phyloP scores from a whole-genome alignment of 2,797 vertebrate genomes.

The Microchirus variegatus region DNA sequence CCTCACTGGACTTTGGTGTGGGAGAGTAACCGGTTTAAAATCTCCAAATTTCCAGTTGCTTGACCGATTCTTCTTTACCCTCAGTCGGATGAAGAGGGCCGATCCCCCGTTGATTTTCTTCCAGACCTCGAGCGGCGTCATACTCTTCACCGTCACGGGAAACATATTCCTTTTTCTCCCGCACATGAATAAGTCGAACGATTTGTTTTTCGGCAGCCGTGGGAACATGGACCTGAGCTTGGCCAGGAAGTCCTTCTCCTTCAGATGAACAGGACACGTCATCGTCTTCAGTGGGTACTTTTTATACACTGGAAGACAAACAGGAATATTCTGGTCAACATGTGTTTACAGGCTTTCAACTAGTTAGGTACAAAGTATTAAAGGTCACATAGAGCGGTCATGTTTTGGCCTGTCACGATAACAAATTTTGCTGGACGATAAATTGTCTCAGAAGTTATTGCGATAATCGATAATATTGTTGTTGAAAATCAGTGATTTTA shows the following conservation, averaged over 20 bases:
- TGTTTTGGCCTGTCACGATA: too few species aligned
- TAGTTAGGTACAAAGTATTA: too few species aligned
- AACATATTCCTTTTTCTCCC: conserved; percentile 2
- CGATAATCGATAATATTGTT: too few species aligned
- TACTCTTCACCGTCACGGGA: conserved; percentile 1
- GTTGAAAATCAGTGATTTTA: too few species aligned
- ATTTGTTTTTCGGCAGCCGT: not conserved
- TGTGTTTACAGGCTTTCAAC: too few species aligned
- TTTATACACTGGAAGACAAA: conserved; percentile 13
- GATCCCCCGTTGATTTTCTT: conserved; percentile 4
- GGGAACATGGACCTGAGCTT: conserved; percentile 35
- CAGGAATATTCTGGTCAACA: too few species aligned
- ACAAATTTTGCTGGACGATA: too few species aligned
- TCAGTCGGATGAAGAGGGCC: conserved; percentile 28
- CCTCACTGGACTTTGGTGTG: too few species aligned
- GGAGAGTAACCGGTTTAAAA: too few species aligned
- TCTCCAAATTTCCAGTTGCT: too few species aligned
- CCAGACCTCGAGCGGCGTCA: conserved; percentile 22
- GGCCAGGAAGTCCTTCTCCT: conserved; percentile 20
- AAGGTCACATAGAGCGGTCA: too few species aligned
- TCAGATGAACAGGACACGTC: conserved; percentile 14
- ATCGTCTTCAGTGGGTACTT: conserved; percentile 11
- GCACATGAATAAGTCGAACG: conserved; percentile 7
- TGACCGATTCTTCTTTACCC: conserved; percentile 3
- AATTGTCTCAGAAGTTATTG: too few species aligned